Evolutionary conservation across 2,797 vertebrate genomes (phyloP), one percentile per base, ranked within the genome.

Genomic region (Xenops minutus): DNA sequence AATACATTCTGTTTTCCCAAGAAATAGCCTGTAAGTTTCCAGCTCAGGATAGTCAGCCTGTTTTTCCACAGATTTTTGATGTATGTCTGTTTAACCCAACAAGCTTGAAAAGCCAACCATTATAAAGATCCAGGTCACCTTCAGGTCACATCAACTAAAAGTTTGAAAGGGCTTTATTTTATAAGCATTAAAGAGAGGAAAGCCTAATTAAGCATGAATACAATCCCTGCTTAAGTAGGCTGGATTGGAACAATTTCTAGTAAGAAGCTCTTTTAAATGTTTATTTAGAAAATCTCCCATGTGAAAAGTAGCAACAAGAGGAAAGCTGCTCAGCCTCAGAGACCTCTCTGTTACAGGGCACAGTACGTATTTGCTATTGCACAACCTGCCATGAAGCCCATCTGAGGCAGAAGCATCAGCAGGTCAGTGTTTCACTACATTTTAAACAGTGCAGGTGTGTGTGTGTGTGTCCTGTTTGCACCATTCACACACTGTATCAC

Each of bases 121-220:
- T 92, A 90, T 67, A 94, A 79, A 88, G 89, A 95, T 87, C 83
- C 94, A 93, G 89, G 94, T 95, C 95, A 89, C 88, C 88, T 93
- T 85, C 85, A 90, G 96, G 94, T 96, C 93, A 95, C 88, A 88
- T 90, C 88, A 94, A 92, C 88, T 46, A 74, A 15, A 95, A 93
- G 85, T 96, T 92, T 96, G 85, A 95, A 96, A 95, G 80, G 55
- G 90, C 86, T 96, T 97, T 94, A 96, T 95, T 97, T 94, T 86
- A 90, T 88, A 90, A 96, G 83, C 83, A 94, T 90, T 95, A 96
- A 92, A 88, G 77, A 93, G 80, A 92, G 71, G 80, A 97, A 94
- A 95, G 91, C 89, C 71, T 95, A 96, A 96, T 96, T 95, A 96
- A 95, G 91, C 91, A 95, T 84, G 79, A 96, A 93, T 46, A 90